phyloP scores from a whole-genome alignment of 2,888 invertebrate genomes.

The Frankliniella fusca region DNA sequence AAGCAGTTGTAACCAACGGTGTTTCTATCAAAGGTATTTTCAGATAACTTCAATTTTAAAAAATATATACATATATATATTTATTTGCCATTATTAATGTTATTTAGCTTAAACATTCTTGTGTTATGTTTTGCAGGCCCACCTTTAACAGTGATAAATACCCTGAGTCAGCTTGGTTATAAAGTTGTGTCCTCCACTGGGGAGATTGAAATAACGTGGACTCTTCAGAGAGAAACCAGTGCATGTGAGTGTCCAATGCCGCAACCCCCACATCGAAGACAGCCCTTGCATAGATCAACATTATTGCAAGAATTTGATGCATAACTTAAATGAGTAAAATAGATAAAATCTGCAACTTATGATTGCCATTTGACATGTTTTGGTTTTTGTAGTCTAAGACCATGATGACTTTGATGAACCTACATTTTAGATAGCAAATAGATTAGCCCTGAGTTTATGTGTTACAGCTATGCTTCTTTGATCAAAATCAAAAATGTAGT shows the following conservation, averaged over 20 bases:
- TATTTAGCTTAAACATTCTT: not conserved
- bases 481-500: no score
- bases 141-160: constrained; percentile 67
- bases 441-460: no score
- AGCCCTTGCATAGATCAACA: no score
- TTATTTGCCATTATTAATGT: not conserved
- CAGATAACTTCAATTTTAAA: constrained; percentile 3
- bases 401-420: not conserved
- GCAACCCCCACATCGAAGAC: not conserved
- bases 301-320: not conserved
- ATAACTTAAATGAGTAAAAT: not conserved
- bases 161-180: constrained; percentile 72
- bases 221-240: constrained; percentile 64
- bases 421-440: not conserved
- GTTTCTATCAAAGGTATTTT: constrained; percentile 58
- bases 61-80: not conserved
- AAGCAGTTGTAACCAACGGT: constrained; percentile 65
- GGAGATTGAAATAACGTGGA: constrained; percentile 78
- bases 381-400: no score
- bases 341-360: not conserved
- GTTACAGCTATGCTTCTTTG: no score
- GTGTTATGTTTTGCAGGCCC: constrained; percentile 49
- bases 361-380: no score
- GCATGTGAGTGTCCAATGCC: constrained; percentile 47
- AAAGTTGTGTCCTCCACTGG: constrained; percentile 72